These are phyloP conservation scores for Dolichotis patagonum DNA, from an alignment of 2,113 vertebrate species.

Conservation along the genomic window DNA sequence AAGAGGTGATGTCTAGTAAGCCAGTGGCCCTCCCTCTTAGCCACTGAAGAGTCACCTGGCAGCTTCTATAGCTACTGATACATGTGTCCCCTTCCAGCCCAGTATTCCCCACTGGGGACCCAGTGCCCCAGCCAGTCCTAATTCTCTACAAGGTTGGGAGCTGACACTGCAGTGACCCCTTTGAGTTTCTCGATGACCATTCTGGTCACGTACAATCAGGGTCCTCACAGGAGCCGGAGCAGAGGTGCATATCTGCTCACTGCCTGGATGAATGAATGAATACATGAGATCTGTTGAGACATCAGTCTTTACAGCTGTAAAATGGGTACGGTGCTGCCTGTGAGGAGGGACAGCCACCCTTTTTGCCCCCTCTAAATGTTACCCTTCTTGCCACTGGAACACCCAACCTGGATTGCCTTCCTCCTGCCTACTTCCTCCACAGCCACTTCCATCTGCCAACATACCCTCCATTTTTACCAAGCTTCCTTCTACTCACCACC, in stretches of 20 bases:
- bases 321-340: not conserved
- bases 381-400: not conserved
- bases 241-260: not conserved
- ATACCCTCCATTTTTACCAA: not conserved
- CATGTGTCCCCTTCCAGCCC: not conserved
- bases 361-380: not conserved
- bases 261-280: not conserved
- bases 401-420: not conserved
- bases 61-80: not conserved
- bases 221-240: not conserved
- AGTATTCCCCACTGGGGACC: not conserved
- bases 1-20: not conserved
- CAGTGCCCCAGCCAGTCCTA: no score
- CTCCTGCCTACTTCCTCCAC: not conserved
- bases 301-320: constrained; percentile 2
- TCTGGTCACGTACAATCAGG: not conserved
- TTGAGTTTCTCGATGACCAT: rapidly evolving
- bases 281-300: not conserved
- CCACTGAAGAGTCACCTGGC: not conserved
- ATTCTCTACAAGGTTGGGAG: no score
- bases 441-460: not conserved
- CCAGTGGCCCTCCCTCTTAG: not conserved
- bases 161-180: not conserved
- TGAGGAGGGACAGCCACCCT: rapidly evolving
- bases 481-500: not conserved